phyloP scores from a whole-genome alignment of 2,113 vertebrate genomes.

The Arizona elegans region DNA sequence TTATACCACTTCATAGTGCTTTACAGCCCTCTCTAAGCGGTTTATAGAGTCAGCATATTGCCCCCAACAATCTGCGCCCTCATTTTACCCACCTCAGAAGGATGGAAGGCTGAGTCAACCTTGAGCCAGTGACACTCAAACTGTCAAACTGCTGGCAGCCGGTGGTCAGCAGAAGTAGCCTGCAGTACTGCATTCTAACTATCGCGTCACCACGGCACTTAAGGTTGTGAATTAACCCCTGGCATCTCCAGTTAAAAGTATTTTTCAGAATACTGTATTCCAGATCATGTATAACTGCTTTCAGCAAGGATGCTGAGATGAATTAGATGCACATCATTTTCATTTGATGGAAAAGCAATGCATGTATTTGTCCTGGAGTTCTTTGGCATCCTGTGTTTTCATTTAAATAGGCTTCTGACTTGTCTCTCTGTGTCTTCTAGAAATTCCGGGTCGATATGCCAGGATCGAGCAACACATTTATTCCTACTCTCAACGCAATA shows the following conservation, averaged over 20 bases:
- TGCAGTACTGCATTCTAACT: too few species aligned
- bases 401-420: slow-evolving; percentile 7
- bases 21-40: too few species aligned
- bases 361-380: neutral
- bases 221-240: neutral
- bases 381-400: neutral
- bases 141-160: too few species aligned
- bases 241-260: neutral
- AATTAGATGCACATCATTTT: neutral
- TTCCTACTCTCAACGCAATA: slow-evolving; percentile 98
- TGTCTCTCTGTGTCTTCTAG: slow-evolving; percentile 64
- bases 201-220: too few species aligned
- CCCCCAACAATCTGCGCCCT: too few species aligned
- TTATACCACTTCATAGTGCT: too few species aligned
- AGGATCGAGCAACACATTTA: slow-evolving; percentile 97
- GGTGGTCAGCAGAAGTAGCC: too few species aligned
- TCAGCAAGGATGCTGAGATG: neutral
- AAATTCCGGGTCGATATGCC: slow-evolving; percentile 99
- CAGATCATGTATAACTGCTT: neutral
- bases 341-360: neutral
- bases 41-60: too few species aligned
- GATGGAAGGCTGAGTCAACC: too few species aligned
- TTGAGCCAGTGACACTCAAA: too few species aligned
- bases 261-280: neutral
- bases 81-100: too few species aligned